Conservation (phyloP, 2,113 vertebrate species). For the Petrocephalus microphthalmus region DNA sequence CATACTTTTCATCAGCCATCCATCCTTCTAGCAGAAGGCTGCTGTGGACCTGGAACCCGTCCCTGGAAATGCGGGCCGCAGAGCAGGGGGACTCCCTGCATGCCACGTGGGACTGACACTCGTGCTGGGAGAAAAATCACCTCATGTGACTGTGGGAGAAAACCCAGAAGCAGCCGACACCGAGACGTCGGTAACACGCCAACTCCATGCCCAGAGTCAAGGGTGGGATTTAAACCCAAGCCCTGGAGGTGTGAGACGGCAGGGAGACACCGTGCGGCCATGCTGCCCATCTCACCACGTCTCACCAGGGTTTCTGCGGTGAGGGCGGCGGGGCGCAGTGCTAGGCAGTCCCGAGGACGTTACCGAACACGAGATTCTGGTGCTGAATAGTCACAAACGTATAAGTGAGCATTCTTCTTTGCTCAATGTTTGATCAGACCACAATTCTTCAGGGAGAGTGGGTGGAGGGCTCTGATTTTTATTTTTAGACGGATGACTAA, state of each 20-base stretch:
- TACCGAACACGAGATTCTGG: background rate
- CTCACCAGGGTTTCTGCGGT: background rate
- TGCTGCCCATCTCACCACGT: background rate
- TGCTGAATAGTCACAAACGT: background rate
- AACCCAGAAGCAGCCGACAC: background rate
- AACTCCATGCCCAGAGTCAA: background rate
- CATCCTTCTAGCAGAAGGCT: background rate
- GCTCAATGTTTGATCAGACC: constrained; percentile 6
- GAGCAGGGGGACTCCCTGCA: background rate
- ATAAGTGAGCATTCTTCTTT: background rate
- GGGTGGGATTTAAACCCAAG: background rate
- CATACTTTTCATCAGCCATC: background rate
- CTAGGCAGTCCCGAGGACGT: background rate
- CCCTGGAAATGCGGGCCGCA: background rate
- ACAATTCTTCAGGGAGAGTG: background rate
- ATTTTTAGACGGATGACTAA: constrained; percentile 14
- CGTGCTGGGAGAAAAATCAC: background rate
- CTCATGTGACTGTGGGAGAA: background rate
- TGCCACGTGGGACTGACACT: background rate
- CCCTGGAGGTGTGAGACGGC: background rate
- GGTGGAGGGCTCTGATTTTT: background rate
- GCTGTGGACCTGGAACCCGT: background rate
- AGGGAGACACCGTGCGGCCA: background rate
- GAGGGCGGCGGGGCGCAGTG: background rate
- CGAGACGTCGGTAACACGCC: background rate